Base-by-base conservation (phyloP, 2,888 invertebrate species). In the Caradrina kadenii region DNA sequence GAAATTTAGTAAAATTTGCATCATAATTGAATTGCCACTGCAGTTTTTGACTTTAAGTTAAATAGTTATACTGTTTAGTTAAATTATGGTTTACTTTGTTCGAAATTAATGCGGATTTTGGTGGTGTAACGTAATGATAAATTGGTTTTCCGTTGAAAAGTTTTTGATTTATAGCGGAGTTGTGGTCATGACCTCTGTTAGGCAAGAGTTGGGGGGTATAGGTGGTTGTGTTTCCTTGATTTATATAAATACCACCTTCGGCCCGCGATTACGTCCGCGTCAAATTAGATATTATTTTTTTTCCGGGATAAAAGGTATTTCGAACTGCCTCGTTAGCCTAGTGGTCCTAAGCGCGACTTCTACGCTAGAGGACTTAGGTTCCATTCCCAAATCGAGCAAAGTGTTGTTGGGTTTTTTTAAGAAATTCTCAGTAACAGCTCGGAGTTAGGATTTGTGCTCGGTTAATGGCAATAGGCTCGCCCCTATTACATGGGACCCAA, bases 11-110 rank as follows among this genome's bases (percentile, higher is more conserved):
- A 21, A 55, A 73, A 75, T 75, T 83, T 71, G 67, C 67, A 69
- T 78, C 45, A 73, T 71, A 75, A 83, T 81, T 75, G 56, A 83
- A 71, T 78, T 68, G 22, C 19, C 31, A 17, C 50, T 81, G 72
- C 75, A 69, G 62, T 78, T 78, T 76, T 76, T 69, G 49, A 63
- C 49, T 61, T 56, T 52, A 39, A 6, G 4, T 39, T 69, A 63
- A 76, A 61, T 69, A 54, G 63, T 48, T 67, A n/a, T 11, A 19
- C 19, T 17, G 58, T 69, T 63, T 61, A 62, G 22, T 13, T 8
- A 15, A 21, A 35, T 68, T 60, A 45, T 31, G 31, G 48, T n/a
- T 15, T 65, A 73, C 48, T 58, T 66, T 60, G 62, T 52, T 56
- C 13, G n/a, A 59, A 19, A 22, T 59, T 21, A 62, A 59, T 50